Percentiles rank a stretch among this genome's conserved stretches.
Conservation (phyloP, 2,113 vertebrate species). For the Thalassarche chlororhynchos region DNA sequence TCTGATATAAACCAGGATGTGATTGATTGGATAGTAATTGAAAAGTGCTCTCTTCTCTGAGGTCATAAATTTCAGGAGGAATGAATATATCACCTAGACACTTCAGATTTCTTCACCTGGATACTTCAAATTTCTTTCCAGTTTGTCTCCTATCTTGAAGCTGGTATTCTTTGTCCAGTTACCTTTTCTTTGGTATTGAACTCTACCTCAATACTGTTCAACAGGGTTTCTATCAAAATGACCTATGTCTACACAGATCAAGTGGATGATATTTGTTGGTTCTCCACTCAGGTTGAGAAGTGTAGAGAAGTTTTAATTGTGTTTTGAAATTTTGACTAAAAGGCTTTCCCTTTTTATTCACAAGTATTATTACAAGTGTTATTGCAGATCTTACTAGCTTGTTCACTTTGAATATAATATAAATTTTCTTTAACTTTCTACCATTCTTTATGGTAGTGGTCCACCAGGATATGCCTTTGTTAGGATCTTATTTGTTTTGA, state of each 20-base stretch:
- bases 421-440: not conserved
- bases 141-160: not conserved
- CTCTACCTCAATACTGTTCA: not conserved
- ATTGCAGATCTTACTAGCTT: not conserved
- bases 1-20: not conserved
- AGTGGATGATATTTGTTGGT: not conserved
- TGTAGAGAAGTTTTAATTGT: not conserved
- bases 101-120: not conserved
- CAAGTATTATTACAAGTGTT: not conserved
- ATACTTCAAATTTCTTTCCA: not conserved
- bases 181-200: not conserved
- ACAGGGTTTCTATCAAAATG: not conserved
- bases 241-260: not conserved
- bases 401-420: not conserved
- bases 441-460: not conserved
- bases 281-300: not conserved
- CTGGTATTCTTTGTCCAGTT: not conserved
- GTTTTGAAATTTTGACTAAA: not conserved
- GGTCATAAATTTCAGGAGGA: not conserved
- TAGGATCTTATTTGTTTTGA: not conserved
- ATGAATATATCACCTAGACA: not conserved
- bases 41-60: not conserved
- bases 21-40: not conserved
- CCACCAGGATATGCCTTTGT: not conserved
- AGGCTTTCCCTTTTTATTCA: not conserved